Evolutionary conservation across 2,113 vertebrate species (phyloP).

Genomic region (Planiliza haematocheilus): DNA sequence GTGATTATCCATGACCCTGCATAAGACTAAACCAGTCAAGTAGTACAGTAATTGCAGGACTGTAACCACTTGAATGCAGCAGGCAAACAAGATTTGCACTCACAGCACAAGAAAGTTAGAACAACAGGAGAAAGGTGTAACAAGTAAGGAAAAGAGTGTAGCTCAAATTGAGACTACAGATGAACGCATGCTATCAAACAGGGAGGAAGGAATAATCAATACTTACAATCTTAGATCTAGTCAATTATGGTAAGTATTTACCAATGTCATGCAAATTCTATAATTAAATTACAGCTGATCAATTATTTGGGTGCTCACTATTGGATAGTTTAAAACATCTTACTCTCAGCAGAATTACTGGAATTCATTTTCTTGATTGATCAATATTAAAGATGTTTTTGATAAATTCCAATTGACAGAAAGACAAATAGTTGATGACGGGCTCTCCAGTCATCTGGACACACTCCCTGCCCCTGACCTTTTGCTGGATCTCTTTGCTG

Average conservation of each 20-base stretch:
- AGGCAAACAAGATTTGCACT: conserved; percentile 19
- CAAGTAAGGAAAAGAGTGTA: conserved; percentile 16
- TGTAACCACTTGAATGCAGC: conserved; percentile 2
- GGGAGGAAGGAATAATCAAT: conserved; percentile 47
- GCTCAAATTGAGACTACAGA: conserved; percentile 26
- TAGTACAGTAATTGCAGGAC: neutral
- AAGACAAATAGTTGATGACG: conserved; percentile 58
- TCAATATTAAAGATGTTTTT: conserved; percentile 29
- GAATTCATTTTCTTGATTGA: conserved; percentile 51
- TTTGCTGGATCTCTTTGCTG: conserved; percentile 92
- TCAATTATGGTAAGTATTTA: conserved; percentile 51
- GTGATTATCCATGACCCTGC: neutral
- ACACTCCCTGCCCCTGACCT: conserved; percentile 86
- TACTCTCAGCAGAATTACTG: conserved; percentile 22
- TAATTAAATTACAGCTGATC: conserved; percentile 9
- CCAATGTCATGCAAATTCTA: conserved; percentile 66
- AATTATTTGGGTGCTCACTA: neutral
- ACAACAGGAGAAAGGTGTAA: conserved; percentile 16
- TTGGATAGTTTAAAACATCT: conserved; percentile 4
- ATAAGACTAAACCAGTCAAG: conserved; percentile 4
- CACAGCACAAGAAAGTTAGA: conserved; percentile 22
- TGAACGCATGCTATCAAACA: conserved; percentile 54
- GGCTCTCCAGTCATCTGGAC: conserved; percentile 53
- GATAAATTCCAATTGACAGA: conserved; percentile 63
- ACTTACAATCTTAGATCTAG: conserved; percentile 34